These are phyloP conservation scores for Callopanchax toddi DNA, from an alignment of 2,113 vertebrate genomes.

Conservation along the genomic window DNA sequence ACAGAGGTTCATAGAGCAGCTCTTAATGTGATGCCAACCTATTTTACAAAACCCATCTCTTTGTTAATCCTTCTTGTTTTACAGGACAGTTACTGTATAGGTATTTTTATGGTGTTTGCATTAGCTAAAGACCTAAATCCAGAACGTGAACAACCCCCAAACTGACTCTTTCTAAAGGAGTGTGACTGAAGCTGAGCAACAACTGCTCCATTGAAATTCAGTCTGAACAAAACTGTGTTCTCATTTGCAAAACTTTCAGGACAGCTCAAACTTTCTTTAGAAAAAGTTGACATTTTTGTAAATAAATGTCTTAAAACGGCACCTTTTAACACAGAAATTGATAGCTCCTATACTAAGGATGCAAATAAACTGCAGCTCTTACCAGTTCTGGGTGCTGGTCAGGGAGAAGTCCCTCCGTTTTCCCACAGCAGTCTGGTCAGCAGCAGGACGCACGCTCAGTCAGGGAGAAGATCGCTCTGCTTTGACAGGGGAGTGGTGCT, in stretches of 20 bases:
- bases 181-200: slow-evolving; percentile 20
- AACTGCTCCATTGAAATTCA: neutral
- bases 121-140: no score
- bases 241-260: slow-evolving; percentile 18
- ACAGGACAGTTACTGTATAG: no score
- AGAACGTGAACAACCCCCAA: no score
- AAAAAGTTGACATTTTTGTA: neutral
- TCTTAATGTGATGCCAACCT: no score
- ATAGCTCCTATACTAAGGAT: neutral
- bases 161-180: no score
- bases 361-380: slow-evolving; percentile 1
- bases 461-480: slow-evolving; percentile 53
- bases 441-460: slow-evolving; percentile 12
- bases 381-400: slow-evolving; percentile 59
- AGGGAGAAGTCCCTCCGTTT: slow-evolving; percentile 33
- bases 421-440: slow-evolving; percentile 38
- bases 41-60: no score
- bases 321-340: neutral
- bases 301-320: neutral
- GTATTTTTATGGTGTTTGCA: no score
- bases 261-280: neutral
- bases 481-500: slow-evolving; percentile 66
- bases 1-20: no score
- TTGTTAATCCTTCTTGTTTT: no score
- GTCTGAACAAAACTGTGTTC: neutral